Evolutionary conservation across 2,797 vertebrate species (phyloP), one percentile per base, ranked within the genome.

Genomic region (Myiothlypis coronata): DNA sequence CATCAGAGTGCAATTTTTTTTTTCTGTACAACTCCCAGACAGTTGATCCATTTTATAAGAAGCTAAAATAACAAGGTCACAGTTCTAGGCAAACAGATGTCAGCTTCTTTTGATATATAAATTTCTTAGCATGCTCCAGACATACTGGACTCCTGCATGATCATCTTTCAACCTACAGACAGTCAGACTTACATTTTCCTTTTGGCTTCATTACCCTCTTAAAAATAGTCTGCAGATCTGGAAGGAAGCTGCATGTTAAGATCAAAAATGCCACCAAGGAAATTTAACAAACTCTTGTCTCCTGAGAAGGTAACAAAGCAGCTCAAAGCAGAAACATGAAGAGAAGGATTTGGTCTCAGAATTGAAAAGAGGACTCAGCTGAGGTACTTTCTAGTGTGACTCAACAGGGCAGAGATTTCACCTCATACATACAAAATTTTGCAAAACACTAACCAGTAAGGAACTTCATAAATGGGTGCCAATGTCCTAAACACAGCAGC

Each of bases 351-450:
- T 35, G 11, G 12, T 77, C 12, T 47, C 21, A n/a, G 20, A 69
- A 61, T 2, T 43, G 16, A 70, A 60, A 63, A 50, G 4, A 27
- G 6, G 7, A 55, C 16, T 76, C 35, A 11, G 0, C 0, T 53
- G 12, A 14, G 6, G 7, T 37, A 30, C 27, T 82, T 79, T 4
- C 39, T 9, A 47, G 8, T 1, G 9, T 17, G 23, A 50, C 11
- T 53, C 24, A 75, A 20, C 14, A 49, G 14, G 37, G 50, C 14
- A 49, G 69, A 90, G 13, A 35, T 55, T 84, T 76, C 11, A 26
- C 9, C 22, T 79, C 4, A 2, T n/a, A 14, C 30, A 24, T 8
- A 28, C 13, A 82, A 79, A 87, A 75, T 46, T n/a, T 60, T 28
- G 9, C 30, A 82, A 56, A 75, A 43, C 34, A 22, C 7, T 23